Conservation (phyloP, 2,888 invertebrate species). For the Chrysopilus asiliformis region DNA sequence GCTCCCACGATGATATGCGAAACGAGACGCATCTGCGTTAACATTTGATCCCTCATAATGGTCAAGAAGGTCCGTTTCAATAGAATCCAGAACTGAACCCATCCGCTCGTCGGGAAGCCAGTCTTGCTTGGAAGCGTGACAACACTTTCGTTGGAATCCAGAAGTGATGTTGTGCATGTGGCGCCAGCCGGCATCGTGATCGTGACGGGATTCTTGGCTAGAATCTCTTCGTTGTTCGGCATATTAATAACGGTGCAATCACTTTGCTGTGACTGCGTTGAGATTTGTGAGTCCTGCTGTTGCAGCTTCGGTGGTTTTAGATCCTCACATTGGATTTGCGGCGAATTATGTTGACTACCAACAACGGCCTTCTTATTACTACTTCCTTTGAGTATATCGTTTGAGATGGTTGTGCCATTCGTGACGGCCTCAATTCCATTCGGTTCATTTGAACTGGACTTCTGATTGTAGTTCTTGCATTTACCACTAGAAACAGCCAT, state of each 20-base stretch:
- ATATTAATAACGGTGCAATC: conserved; percentile 29
- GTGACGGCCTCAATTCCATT: conserved; percentile 12
- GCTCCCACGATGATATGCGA: conserved; percentile 67
- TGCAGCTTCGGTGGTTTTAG: conserved; percentile 37
- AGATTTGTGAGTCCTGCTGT: conserved; percentile 21
- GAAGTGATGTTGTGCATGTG: conserved; percentile 57
- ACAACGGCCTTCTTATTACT: conserved; percentile 15
- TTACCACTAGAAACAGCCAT: conserved; percentile 70
- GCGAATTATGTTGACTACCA: conserved; percentile 19
- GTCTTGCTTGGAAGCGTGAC: conserved; percentile 49
- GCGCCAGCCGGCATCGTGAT: conserved; percentile 33
- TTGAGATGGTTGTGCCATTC: conserved; percentile 34
- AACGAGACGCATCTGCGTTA: conserved; percentile 77
- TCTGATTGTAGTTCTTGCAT: conserved; percentile 46
- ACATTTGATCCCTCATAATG: conserved; percentile 71
- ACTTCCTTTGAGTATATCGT: conserved; percentile 42
- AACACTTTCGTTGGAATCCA: conserved; percentile 61
- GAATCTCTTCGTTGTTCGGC: conserved; percentile 18
- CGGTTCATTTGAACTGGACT: conserved; percentile 18
- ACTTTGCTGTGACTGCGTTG: conserved; percentile 20
- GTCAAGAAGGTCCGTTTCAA: conserved; percentile 72
- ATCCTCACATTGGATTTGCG: conserved; percentile 26
- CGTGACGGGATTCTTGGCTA: conserved; percentile 23
- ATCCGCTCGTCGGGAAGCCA: conserved; percentile 69
- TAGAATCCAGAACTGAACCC: conserved; percentile 76